Evolutionary conservation across 2,797 vertebrate genomes (phyloP), one percentile per base, ranked within the genome.

Genomic region (Philypnodon macrostomus): DNA sequence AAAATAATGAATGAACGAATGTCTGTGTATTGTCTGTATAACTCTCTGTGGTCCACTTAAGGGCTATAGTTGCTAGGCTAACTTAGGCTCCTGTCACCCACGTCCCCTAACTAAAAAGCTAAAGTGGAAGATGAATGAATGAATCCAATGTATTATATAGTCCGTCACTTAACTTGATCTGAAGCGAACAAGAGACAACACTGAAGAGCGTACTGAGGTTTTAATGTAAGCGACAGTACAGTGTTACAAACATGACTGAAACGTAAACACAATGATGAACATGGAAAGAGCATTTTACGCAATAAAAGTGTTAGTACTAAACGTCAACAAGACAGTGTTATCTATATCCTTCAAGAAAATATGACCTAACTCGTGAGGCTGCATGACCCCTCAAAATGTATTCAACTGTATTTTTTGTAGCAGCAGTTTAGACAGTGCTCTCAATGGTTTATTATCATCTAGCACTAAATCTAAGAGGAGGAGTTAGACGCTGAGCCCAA

Each of bases 141-240:
- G 5, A 23, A 8, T 13, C 33, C 26, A 47, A 5, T 39, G 7
- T 42, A 11, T 3, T n/a, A n/a, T n/a, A n/a, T n/a, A n/a, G n/a
- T n/a, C n/a, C n/a, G n/a, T n/a, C n/a, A n/a, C n/a, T n/a, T n/a
- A n/a, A n/a, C n/a, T 6, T 21, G 21, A 12, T 9, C 21, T 24
- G 7, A n/a, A 24, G 27, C 10, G 7, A 29, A 29, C 4, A 12
- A n/a, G 21, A 24, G 14, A 24, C 12, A 3, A 11, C 15, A 42
- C 27, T 23, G 21, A 23, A 23, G 4, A 16, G 4, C 16, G 5
- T 24, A 53, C 3, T 49, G n/a, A n/a, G n/a, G n/a, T n/a, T 81
- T 83, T 80, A 80, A 70, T 81, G 77, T 66, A 76, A 77, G n/a
- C n/a, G n/a, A n/a, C n/a, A 73, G 76, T 37, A 17, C 53, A 50